Evolutionary conservation across 1,140 invertebrate species (phyloP).

Genomic region (Alviniconcha marisindica): DNA sequence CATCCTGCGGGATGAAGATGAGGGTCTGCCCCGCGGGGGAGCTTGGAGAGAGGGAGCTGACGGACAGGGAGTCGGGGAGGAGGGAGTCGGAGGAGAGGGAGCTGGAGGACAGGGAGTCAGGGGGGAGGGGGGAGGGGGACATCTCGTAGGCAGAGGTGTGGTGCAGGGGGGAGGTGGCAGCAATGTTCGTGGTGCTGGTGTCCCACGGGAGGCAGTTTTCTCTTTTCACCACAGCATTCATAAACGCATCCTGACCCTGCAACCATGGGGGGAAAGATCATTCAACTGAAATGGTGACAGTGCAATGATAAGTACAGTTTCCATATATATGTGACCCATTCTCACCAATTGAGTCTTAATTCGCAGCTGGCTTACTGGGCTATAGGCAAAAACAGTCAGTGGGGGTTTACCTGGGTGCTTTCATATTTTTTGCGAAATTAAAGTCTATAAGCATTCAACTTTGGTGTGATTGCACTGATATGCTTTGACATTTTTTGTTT

Average conservation of each 20-base stretch:
- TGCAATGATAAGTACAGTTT: too few species aligned
- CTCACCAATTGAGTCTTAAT: too few species aligned
- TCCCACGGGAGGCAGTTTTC: not conserved
- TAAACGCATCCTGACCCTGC: conserved; percentile 16
- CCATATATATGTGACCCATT: too few species aligned
- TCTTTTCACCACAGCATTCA: not conserved
- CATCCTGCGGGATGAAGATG: conserved; percentile 34
- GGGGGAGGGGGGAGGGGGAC: not conserved
- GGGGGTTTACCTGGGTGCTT: too few species aligned
- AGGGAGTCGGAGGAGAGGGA: conserved; percentile 20
- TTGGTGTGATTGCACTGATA: too few species aligned
- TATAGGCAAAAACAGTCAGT: too few species aligned
- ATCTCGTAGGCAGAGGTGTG: too few species aligned
- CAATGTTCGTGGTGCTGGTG: not conserved
- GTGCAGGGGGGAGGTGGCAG: not conserved
- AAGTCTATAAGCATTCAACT: too few species aligned
- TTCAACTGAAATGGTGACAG: not conserved
- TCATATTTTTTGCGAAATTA: too few species aligned
- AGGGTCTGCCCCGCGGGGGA: not conserved
- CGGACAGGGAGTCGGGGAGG: not conserved
- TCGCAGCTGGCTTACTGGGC: too few species aligned
- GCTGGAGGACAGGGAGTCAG: not conserved
- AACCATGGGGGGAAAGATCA: too few species aligned
- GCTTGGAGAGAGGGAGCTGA: conserved; percentile 3
- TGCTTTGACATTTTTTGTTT: too few species aligned